These are phyloP conservation scores for Drosophila pectinifera DNA, from an alignment of 1,140 invertebrate genomes.

Conservation along the genomic window DNA sequence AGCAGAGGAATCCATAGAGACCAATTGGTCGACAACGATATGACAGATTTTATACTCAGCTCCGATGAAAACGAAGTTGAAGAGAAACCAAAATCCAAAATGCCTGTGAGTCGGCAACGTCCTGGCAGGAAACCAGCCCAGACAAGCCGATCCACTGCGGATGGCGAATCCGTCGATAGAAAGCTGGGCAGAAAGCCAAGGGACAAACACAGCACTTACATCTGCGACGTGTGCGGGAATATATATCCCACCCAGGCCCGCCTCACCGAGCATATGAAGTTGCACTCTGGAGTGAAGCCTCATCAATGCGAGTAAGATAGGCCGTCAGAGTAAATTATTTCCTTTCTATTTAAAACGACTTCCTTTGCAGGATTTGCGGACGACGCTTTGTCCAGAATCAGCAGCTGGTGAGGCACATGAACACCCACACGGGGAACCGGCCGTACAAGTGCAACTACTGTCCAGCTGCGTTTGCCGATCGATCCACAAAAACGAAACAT, in stretches of 20 bases:
- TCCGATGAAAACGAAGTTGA: conserved; percentile 49
- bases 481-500: conserved; percentile 87
- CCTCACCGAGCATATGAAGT: conserved; percentile 79
- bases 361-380: conserved; percentile 68
- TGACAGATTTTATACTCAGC: conserved; percentile 34
- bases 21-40: conserved; percentile 8
- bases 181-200: conserved; percentile 61
- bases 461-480: conserved; percentile 89
- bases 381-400: conserved; percentile 77
- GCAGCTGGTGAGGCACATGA: conserved; percentile 80
- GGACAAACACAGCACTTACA: conserved; percentile 63
- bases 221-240: conserved; percentile 82
- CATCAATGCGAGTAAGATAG: conserved; percentile 80
- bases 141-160: not conserved
- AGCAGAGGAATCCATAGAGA: not conserved
- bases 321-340: rapidly evolving
- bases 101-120: conserved; percentile 12
- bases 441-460: conserved; percentile 91
- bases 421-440: conserved; percentile 78
- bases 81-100: conserved; percentile 1
- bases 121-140: conserved; percentile 9
- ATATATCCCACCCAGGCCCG: conserved; percentile 75
- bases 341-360: not conserved
- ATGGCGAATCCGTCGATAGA: conserved; percentile 10
- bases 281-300: conserved; percentile 74